Evolutionary conservation across 2,888 invertebrate genomes (phyloP), one percentile per base, ranked within the genome.

Genomic region (Tiphia femorata): DNA sequence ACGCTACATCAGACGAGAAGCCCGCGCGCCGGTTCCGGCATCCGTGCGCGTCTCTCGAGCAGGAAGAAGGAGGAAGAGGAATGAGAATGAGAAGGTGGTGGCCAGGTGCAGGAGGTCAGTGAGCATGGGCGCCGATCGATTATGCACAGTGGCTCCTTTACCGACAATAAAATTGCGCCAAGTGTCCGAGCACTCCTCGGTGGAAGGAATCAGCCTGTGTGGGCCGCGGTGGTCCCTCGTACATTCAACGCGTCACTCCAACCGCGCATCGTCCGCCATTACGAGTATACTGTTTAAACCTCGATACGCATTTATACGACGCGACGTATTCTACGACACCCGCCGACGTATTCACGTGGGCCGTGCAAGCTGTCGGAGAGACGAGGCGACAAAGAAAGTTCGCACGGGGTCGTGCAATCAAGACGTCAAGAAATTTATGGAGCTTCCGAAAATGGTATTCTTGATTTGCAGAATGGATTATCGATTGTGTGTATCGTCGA

Each of bases 131-230:
- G 33, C 76, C 75, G 70, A 82, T 80, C 76, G 70, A 70, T 78
- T 77, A 81, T 80, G 79, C 80, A 77, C 79, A 65, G 73, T 76
- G 74, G 74, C 73, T 73, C 71, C 75, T 75, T 75, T 71, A 64
- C 67, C 74, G 75, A 67, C 77, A 70, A 79, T 81, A 80, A 80
- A 82, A 78, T 76, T 73, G 75, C 75, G 68, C 57, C 66, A 66
- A 70, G 64, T 64, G 67, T 59, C 64, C 61, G 60, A n/a, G n/a
- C n/a, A n/a, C 56, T 55, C 62, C 47, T 55, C 55, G 57, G n/a
- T n/a, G n/a, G n/a, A n/a, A n/a, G n/a, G n/a, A n/a, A n/a, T n/a
- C 70, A 52, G 63, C 61, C 19, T 71, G 73, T 75, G 72, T 73
- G 75, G 69, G 73, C 70, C 56, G 63, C 49, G 65, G 62, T 55